Evolutionary conservation across 2,888 invertebrate genomes (phyloP).

Genomic region (Volucella inanis): DNA sequence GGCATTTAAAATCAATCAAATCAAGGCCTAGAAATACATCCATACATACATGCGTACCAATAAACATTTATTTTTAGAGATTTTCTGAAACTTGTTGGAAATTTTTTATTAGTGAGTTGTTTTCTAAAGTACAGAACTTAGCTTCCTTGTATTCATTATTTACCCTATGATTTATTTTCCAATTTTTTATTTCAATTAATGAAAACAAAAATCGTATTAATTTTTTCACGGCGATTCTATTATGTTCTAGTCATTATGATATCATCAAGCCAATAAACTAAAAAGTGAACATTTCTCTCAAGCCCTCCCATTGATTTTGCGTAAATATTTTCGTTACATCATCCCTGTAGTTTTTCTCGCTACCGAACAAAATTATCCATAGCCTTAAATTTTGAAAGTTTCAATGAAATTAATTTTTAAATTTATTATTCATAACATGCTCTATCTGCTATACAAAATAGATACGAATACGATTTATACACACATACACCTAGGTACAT

Average conservation of each 20-base stretch:
- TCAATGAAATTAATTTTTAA: constrained; percentile 26
- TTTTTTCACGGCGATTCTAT: neutral
- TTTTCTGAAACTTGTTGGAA: too few relatives aligned
- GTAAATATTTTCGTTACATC: constrained; percentile 30
- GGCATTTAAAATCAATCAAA: too few relatives aligned
- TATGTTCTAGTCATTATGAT: neutral
- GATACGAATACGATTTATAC: too few relatives aligned
- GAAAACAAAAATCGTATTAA: neutral
- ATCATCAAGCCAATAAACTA: constrained; percentile 30
- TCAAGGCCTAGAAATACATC: too few relatives aligned
- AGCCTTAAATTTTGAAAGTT: neutral
- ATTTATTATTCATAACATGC: constrained; percentile 17
- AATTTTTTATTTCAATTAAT: neutral
- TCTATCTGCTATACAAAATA: neutral
- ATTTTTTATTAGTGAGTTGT: too few relatives aligned
- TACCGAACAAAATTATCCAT: neutral
- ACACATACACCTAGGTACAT: too few relatives aligned
- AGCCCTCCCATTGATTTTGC: constrained; percentile 12
- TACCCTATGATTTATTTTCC: too few relatives aligned
- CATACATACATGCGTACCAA: too few relatives aligned
- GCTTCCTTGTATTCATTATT: too few relatives aligned
- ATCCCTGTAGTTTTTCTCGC: constrained; percentile 3
- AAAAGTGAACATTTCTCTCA: constrained; percentile 4
- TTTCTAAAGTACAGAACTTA: too few relatives aligned
- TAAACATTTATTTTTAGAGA: too few relatives aligned